Base-by-base conservation (phyloP, 30 jellyfish, hydroid and myxozoan species). In the Aurelia sp. region DNA sequence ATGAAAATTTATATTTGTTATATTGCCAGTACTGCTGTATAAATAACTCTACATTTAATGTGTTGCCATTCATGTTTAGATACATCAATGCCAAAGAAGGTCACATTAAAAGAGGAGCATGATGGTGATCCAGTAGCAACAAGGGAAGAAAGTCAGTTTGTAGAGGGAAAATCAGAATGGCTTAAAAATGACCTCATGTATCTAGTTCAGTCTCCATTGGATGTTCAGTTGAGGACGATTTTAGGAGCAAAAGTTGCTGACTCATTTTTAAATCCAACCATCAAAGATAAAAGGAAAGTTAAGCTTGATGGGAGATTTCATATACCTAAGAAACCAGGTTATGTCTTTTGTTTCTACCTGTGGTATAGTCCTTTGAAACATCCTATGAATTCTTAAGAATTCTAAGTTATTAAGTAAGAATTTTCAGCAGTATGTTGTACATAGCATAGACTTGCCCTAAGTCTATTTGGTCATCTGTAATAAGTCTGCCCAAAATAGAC, bases 251-350 rank as follows among this genome's bases (percentile, higher is more conserved):
- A 61, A 3, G 27, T 66, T 30, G 96, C 96, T 1, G 90, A 88
- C 0, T 77, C 96, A 60, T 88, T 88, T 61, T 74, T 88, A 55
- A 82, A 88, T 79, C 96, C 96, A 68, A 78, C 91, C 19, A 88
- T 88, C 27, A 78, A 88, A 60, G 96, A 88, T 63, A 79, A 88
- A 44, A 78, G 52, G 71, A 77, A 68, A 77, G 73, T 74, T 44
- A 52, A 47, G 55, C 17, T 72, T 13, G 89, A 68, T 67, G 83
- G 82, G 24, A 76, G 86, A 11, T 19, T 78, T 60, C 33, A 24
- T 4, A 64, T 84, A 20, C 21, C 93, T 21, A 84, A 65, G 51
- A 84, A 62, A 38, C 93, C 60, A 72, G 93, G 93, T 63, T 44
- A 44, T 5, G 13, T 44, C 7, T 2, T 44, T 44, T 38, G 50